Base-by-base conservation (phyloP, 1,140 invertebrate genomes). In the Gryllus bimaculatus region DNA sequence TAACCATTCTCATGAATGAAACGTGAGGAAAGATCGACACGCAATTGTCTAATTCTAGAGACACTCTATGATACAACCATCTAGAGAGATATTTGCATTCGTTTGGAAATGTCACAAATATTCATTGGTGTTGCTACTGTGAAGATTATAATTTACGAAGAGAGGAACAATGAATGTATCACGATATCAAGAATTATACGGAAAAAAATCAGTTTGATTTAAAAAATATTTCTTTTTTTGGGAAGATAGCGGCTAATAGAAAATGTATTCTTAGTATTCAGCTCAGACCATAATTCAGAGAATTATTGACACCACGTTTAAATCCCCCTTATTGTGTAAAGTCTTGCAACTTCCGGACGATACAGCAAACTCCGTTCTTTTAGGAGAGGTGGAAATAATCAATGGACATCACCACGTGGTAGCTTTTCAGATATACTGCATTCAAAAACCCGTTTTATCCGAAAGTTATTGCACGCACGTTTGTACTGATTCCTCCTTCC, bases 101-200 rank as follows among this genome's bases (percentile, higher is more conserved):
- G 26, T 39, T 39, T 39, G 26, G 26, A 39, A 39, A 39, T 39
- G 5, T 7, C 54, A 66, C 54, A 66, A 10, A 18, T 66, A 66
- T 66, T 66, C 54, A 66, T 66, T 66, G 54, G 54, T 66, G 54
- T 66, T 66, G 54, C 54, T 66, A 66, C 54, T 66, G 54, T 66
- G 54, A 66, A 66, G 54, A 66, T 39, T 39, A 39, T 39, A 39
- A 39, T 66, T 1, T 66, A 66, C 18, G 54, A 66, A 66, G 54
- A 66, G 10, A 66, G 54, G 54, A 66, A 66, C 54, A 66, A 66
- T 10, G 18, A 66, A 66, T 66, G 10, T 66, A 66, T 66, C 54
- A 66, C 54, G 54, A 66, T 66, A 66, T 66, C 54, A 66, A 66
- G 54, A 66, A 7, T 66, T 13, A 66, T 66, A 66, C 54, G 54